Base-by-base conservation (phyloP, 2,888 invertebrate species). In the Drosophila siamana region DNA sequence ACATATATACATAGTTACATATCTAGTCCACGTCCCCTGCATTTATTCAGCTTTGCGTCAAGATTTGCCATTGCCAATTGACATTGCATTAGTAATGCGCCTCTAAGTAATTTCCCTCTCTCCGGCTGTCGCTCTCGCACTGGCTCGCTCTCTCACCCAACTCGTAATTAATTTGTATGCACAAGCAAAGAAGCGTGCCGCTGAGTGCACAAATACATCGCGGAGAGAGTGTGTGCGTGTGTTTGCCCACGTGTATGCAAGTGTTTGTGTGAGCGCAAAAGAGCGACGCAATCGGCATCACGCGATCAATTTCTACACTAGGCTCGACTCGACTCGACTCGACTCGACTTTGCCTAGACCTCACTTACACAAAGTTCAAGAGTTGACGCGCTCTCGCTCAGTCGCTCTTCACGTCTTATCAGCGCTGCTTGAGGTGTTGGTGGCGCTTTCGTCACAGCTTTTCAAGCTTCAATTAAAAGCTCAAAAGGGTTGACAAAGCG, bases 301-400 rank as follows among this genome's bases (percentile, higher is more conserved):
- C 78, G 78, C 74, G 74, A 74, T 74, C 74, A 67, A 54, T 60
- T 71, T 13, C 9, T 36, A 52, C 28, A 59, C 54, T 30, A 33
- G 33, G 33, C 33, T 33, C n/a, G n/a, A n/a, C 5, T 33, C 33
- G 30, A 0, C 30, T 30, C 30, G n/a, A 33, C 6, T 26, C 7
- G 30, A 33, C 36, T 71, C 57, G 66, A 77, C 66, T 74, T 72
- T 72, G 66, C 54, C 71, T 74, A 48, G 48, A 28, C 60, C 44
- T 61, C 51, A 46, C 56, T 71, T 61, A 74, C 64, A 78, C 69
- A 61, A 47, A 73, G 86, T 85, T 80, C 75, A 80, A 82, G 71
- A 78, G 79, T 82, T 80, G 30, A 54, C 22, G 13, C 36, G 7
- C 36, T 36, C 13, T 13, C 36, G 2, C 13, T 36, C 13, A 5